phyloP scores from a whole-genome alignment of 1,140 invertebrate genomes.

The Pseudomyrmex flavicornis region DNA sequence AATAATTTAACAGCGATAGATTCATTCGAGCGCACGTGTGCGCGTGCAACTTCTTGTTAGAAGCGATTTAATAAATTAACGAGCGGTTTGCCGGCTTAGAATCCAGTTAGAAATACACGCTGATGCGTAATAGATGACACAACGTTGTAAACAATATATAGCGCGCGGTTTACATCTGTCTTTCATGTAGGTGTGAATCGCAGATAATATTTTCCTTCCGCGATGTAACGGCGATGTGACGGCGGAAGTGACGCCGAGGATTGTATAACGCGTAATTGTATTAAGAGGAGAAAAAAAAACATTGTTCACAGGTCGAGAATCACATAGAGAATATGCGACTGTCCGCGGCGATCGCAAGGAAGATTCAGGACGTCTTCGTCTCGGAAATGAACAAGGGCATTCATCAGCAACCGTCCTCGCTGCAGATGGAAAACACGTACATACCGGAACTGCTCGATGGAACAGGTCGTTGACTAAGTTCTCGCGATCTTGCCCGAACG shows the following conservation, averaged over 20 bases:
- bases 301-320: conserved; percentile 82
- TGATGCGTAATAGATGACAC: conserved; percentile 50
- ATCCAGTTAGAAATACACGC: conserved; percentile 38
- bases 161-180: not conserved
- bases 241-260: not conserved
- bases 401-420: conserved; percentile 85
- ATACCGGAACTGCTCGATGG: conserved; percentile 88
- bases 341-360: conserved; percentile 79
- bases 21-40: not conserved
- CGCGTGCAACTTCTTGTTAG: not conserved
- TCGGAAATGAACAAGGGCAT: conserved; percentile 88
- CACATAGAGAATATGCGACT: conserved; percentile 80
- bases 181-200: too few species aligned
- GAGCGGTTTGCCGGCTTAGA: conserved; percentile 16
- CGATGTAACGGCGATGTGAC: too few species aligned
- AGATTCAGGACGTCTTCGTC: conserved; percentile 85
- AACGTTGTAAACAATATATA: conserved; percentile 10
- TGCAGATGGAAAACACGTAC: conserved; percentile 90
- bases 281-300: not conserved
- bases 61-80: conserved; percentile 29
- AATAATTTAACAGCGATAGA: not conserved
- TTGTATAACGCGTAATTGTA: not conserved
- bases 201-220: too few species aligned
- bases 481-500: not conserved
- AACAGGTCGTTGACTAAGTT: conserved; percentile 82